These are phyloP conservation scores for Gymnocheta viridis DNA, from an alignment of 2,888 invertebrate species.

Conservation along the genomic window DNA sequence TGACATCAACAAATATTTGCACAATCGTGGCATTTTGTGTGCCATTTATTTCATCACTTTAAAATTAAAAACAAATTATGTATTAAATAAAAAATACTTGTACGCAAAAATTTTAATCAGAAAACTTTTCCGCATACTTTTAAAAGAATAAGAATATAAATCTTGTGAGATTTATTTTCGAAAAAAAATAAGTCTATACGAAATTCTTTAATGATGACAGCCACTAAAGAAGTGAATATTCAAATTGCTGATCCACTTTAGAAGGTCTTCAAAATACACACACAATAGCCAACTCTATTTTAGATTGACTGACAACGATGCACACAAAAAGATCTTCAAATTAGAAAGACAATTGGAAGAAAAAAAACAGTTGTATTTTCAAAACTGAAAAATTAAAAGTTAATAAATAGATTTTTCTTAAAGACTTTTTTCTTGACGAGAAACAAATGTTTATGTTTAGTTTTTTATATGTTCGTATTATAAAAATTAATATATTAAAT, in stretches of 20 bases:
- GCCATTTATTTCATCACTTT: too few species aligned
- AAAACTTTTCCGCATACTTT: too few species aligned
- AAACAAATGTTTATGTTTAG: slow-evolving; percentile 56
- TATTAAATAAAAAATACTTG: too few species aligned
- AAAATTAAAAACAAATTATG: too few species aligned
- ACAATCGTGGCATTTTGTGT: too few species aligned
- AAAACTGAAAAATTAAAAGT: not conserved
- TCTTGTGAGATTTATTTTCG: too few species aligned
- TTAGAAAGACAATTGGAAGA: slow-evolving; percentile 27
- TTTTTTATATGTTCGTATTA: too few species aligned
- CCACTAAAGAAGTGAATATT: not conserved
- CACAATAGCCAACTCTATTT: not conserved
- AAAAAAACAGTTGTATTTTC: slow-evolving; percentile 4
- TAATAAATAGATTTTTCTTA: slow-evolving; percentile 5
- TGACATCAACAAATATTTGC: too few species aligned
- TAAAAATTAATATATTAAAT: not conserved
- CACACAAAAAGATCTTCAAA: not conserved
- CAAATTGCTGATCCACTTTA: not conserved
- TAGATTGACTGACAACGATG: not conserved
- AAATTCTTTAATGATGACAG: slow-evolving; percentile 12
- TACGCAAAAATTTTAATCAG: too few species aligned
- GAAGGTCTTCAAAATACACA: not conserved
- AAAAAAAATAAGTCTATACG: too few species aligned
- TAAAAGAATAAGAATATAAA: too few species aligned
- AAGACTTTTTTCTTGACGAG: slow-evolving; percentile 43